These are phyloP conservation scores for Mycteria americana DNA, from an alignment of 2,797 vertebrate genomes.

Conservation along the genomic window DNA sequence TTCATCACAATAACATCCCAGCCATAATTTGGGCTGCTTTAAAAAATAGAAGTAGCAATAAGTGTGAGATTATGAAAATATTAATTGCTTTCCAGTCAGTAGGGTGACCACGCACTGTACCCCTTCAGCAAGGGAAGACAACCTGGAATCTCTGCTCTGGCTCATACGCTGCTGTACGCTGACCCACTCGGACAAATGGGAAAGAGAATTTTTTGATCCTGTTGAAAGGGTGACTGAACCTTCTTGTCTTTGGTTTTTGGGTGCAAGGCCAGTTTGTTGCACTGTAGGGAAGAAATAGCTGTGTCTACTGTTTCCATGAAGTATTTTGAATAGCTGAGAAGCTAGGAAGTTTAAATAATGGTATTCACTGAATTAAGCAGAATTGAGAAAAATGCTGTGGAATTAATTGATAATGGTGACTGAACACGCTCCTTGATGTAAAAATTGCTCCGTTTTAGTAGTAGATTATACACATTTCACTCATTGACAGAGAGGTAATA, in stretches of 20 bases:
- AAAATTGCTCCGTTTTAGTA: background rate
- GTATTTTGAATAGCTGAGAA: background rate
- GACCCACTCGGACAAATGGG: background rate
- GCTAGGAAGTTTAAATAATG: background rate
- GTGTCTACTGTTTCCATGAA: background rate
- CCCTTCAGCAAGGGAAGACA: background rate
- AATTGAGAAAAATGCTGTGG: background rate
- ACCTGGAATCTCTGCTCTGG: background rate
- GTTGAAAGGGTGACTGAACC: background rate
- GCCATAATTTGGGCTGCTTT: background rate
- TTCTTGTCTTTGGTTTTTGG: background rate
- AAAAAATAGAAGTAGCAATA: background rate
- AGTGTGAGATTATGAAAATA: background rate
- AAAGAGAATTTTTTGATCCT: background rate
- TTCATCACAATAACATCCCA: background rate
- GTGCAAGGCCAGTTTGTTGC: background rate
- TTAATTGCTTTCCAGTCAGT: background rate
- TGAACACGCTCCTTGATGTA: background rate
- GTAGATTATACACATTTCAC: background rate
- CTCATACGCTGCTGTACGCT: fast-evolving
- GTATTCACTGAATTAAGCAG: background rate
- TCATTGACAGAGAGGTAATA: background rate
- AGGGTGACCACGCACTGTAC: background rate
- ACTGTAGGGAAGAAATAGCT: background rate
- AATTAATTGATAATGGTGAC: background rate